Evolutionary conservation across 2,113 vertebrate genomes (phyloP).

Genomic region (Aegithalos caudatus): DNA sequence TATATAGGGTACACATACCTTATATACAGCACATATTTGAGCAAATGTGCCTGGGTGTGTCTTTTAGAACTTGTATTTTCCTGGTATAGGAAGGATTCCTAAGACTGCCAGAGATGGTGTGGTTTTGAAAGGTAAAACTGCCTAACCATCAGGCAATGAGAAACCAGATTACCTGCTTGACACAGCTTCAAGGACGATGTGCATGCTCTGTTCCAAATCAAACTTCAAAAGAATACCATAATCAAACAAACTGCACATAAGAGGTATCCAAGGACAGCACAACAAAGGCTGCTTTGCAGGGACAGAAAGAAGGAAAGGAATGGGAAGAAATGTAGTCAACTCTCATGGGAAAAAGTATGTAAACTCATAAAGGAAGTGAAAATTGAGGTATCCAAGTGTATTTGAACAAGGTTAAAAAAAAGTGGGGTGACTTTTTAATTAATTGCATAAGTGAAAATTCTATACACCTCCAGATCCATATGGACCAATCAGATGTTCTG

Average conservation of each 20-base stretch:
- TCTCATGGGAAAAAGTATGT: background rate
- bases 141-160: background rate
- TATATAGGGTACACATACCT: background rate
- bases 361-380: background rate
- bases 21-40: background rate
- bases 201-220: background rate
- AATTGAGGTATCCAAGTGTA: background rate
- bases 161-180: background rate
- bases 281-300: background rate
- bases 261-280: background rate
- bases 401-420: background rate
- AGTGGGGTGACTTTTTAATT: rapidly evolving
- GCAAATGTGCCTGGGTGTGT: background rate
- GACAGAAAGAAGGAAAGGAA: background rate
- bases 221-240: slow-evolving; percentile 25
- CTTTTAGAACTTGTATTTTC: background rate
- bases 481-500: background rate
- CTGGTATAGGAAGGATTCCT: background rate
- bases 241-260: slow-evolving; percentile 2
- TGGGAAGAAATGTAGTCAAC: background rate
- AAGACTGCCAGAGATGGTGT: background rate
- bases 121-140: background rate
- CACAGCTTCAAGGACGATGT: background rate
- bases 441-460: background rate
- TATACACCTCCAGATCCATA: background rate